A percentile compares a stretch with the other conserved stretches of the same genome.
These are phyloP conservation scores for Anaspis maculata DNA, from an alignment of 2,888 invertebrate genomes.

Conservation along the genomic window DNA sequence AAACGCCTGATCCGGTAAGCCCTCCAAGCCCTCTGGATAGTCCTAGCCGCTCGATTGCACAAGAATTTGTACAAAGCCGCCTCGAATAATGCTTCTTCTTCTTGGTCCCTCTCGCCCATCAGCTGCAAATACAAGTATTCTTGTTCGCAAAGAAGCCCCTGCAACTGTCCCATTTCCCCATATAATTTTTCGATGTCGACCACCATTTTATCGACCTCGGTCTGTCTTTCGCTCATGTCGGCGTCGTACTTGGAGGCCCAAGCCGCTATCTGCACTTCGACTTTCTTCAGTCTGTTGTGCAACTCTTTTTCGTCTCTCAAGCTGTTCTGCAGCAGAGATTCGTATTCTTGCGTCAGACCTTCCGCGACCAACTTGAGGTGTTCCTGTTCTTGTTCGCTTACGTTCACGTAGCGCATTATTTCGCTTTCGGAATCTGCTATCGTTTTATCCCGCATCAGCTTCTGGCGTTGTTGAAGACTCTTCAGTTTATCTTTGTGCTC, in stretches of 20 bases:
- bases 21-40: slow-evolving; percentile 29
- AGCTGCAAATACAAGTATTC: slow-evolving; percentile 47
- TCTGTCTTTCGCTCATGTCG: slow-evolving; percentile 52
- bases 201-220: slow-evolving; percentile 46
- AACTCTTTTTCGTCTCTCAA: slow-evolving; percentile 47
- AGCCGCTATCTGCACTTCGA: slow-evolving; percentile 49
- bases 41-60: slow-evolving; percentile 29
- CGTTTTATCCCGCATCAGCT: too few species aligned
- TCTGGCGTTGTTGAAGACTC: too few species aligned
- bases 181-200: too few species aligned
- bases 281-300: slow-evolving; percentile 48
- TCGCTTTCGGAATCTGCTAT: slow-evolving; percentile 31
- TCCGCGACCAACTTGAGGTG: slow-evolving; percentile 46
- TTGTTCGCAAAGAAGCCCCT: too few species aligned
- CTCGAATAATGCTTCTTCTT: slow-evolving; percentile 47
- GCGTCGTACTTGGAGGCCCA: slow-evolving; percentile 53
- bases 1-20: too few species aligned
- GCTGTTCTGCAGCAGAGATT: slow-evolving; percentile 42
- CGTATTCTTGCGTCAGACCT: slow-evolving; percentile 41
- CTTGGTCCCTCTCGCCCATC: slow-evolving; percentile 53
- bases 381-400: slow-evolving; percentile 44
- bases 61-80: slow-evolving; percentile 39
- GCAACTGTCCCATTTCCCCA: slow-evolving; percentile 42
- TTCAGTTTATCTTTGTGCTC: too few species aligned
- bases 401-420: slow-evolving; percentile 47